Evolutionary conservation across 64 coral and sea anemone genomes (phyloP).

Genomic region (Astreopora myriophthalma): DNA sequence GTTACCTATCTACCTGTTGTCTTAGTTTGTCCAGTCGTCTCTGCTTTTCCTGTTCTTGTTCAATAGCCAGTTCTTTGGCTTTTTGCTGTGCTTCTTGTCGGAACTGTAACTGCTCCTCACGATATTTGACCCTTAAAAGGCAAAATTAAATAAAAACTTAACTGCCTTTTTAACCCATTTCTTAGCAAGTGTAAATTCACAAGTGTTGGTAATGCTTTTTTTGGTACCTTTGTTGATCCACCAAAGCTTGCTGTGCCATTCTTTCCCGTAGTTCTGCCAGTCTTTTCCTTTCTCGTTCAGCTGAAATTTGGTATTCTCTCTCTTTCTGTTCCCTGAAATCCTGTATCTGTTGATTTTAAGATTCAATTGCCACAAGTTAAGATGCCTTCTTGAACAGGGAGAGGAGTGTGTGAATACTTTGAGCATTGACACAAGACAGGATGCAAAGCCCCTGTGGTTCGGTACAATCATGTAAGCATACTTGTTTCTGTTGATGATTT

Average conservation of each 20-base stretch:
- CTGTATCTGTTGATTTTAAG: slow-evolving; percentile 43
- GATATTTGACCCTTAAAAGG: slow-evolving; percentile 74
- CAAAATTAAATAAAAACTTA: not conserved
- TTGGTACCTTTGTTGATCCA: slow-evolving; percentile 79
- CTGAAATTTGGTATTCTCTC: slow-evolving; percentile 50
- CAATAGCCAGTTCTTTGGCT: slow-evolving; percentile 64
- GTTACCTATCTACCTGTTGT: slow-evolving; percentile 63
- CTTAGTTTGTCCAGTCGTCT: slow-evolving; percentile 81
- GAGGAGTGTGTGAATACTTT: too few relatives aligned
- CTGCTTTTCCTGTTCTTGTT: slow-evolving; percentile 81
- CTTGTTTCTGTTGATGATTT: slow-evolving; percentile 55
- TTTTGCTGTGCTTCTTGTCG: slow-evolving; percentile 58
- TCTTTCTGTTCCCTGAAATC: slow-evolving; percentile 61
- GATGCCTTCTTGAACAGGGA: too few relatives aligned
- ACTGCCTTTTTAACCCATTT: not conserved
- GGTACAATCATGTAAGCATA: not conserved
- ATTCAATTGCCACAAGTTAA: too few relatives aligned
- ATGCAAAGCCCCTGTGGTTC: too few relatives aligned
- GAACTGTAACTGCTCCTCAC: slow-evolving; percentile 79
- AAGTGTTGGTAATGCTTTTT: not conserved
- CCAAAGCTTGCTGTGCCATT: slow-evolving; percentile 75
- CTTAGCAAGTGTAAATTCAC: not conserved
- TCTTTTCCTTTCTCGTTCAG: slow-evolving; percentile 40
- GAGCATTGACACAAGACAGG: too few relatives aligned
- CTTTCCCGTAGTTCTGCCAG: slow-evolving; percentile 71